Conservation (phyloP, 2,113 vertebrate species). For the Phaethornis superciliosus region DNA sequence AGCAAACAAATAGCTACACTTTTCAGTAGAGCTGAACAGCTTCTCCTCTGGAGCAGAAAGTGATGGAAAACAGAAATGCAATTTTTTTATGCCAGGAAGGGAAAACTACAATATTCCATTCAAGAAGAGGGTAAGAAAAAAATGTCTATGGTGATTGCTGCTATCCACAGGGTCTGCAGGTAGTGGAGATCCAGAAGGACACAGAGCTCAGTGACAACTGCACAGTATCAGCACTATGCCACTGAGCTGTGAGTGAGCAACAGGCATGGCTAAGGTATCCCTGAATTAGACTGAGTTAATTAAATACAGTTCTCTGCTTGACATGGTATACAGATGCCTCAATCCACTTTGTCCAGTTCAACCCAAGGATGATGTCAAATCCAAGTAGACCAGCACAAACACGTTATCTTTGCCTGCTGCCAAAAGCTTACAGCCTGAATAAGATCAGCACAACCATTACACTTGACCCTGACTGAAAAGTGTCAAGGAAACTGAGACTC, state of each 20-base stretch:
- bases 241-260: neutral
- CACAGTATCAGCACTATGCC: fast-evolving
- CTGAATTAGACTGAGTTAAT: conserved; percentile 35
- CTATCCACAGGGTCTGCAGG: neutral
- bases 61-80: neutral
- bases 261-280: conserved; percentile 5
- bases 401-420: fast-evolving
- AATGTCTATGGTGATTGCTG: neutral
- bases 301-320: conserved; percentile 32
- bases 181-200: neutral
- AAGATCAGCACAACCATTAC: neutral
- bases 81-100: neutral
- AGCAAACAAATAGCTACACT: neutral
- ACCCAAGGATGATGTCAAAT: neutral
- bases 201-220: neutral
- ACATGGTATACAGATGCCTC: neutral
- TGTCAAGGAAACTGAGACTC: neutral
- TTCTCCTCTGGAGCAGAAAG: neutral
- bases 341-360: conserved; percentile 4
- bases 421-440: neutral
- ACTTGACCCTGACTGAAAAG: neutral
- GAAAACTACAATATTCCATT: neutral
- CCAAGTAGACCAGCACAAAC: neutral
- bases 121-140: neutral
- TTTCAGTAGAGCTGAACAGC: neutral